Evolutionary conservation across 1,140 invertebrate genomes (phyloP), one percentile per base, ranked within the genome.

Genomic region (Cotesia glomerata): DNA sequence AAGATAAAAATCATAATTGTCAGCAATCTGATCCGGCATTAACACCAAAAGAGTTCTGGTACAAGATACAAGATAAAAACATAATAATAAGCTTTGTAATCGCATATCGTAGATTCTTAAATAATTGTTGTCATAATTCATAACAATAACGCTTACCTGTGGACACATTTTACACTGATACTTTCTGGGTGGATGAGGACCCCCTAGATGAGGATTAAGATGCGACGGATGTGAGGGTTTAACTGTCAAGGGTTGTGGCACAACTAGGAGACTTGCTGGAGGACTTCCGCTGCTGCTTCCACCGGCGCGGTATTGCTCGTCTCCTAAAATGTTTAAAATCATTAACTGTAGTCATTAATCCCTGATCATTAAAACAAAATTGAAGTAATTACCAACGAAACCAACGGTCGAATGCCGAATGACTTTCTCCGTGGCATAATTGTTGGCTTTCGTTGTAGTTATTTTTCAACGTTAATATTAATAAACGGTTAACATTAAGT

Each of bases 111-210:
- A 26, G 26, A 26, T 26, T 26, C 3, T 45, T 0, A 45, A 45
- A 11, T 45, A 11, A 2, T 45, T 45, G 39, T 45, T 9, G 39
- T 45, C 5, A 45, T 45, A 45, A 11, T 9, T n/a, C 39, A 34
- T 32, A 13, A 61, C 51, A 51, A 56, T 11, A 45, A 68, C 18
- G 87, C 94, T 91, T 87, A 98, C 97, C 95, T 98, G 95, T 75
- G 97, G 96, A 88, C 97, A 98, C 96, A 98, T 98, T 89, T 98
- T 98, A 92, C 97, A 98, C 86, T 97, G 95, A 89, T 98, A 98
- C 85, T 97, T 97, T 85, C 93, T 86, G 36, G 86, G 90, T 74
- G 87, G 89, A 80, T 85, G 86, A 4, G 85, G 85, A 54, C 85
- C 86, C 62, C 81, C 81, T 58, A 87, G 80, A 77, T 86, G 86